These are phyloP conservation scores for Actenoides hombroni DNA, from an alignment of 2,113 vertebrate genomes.

Conservation along the genomic window DNA sequence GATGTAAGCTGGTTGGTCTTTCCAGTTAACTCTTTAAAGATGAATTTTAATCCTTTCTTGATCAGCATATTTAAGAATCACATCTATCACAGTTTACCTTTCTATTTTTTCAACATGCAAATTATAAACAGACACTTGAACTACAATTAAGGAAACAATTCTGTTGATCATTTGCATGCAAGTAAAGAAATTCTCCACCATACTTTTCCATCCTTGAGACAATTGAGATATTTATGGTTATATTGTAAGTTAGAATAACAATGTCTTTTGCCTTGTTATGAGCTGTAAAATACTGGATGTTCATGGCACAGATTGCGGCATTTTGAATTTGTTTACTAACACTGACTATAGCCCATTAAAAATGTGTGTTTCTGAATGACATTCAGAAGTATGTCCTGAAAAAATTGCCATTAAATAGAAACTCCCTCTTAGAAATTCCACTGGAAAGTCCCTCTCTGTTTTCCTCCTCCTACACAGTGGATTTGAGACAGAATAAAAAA, in stretches of 20 bases:
- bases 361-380: not conserved
- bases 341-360: not conserved
- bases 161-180: not conserved
- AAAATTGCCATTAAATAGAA: not conserved
- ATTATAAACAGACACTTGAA: not conserved
- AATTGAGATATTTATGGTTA: not conserved
- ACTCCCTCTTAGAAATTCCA: not conserved
- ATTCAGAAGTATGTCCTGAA: not conserved
- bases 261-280: not conserved
- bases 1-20: not conserved
- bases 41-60: not conserved
- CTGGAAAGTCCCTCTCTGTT: not conserved
- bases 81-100: not conserved
- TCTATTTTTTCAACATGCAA: not conserved
- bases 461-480: not conserved
- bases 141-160: not conserved
- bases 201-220: not conserved
- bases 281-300: not conserved
- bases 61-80: not conserved
- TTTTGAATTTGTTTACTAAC: not conserved
- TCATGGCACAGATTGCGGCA: not conserved
- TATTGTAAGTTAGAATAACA: not conserved
- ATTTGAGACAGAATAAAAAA: not conserved
- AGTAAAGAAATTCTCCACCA: not conserved
- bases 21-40: not conserved